These are phyloP conservation scores for Beroe ovata DNA, from an alignment of 37 sponge, comb jelly and placozoan species.

Conservation along the genomic window DNA sequence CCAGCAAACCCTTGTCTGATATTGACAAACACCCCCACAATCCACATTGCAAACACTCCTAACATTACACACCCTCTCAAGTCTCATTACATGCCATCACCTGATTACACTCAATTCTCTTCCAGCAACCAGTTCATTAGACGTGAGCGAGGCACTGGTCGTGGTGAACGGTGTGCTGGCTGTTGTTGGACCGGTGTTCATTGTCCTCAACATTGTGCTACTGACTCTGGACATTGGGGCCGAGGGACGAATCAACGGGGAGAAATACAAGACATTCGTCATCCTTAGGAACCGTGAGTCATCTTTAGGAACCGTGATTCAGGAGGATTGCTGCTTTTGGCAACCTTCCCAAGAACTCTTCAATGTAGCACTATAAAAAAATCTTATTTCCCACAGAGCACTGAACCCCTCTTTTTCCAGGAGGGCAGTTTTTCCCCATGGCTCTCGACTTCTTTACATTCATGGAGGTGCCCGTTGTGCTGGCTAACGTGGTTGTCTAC, in stretches of 20 bases:
- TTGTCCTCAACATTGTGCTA: constrained; percentile 20
- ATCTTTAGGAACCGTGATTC: too few relatives aligned
- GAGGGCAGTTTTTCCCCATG: neutral
- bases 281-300: constrained; percentile 67
- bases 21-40: too few relatives aligned
- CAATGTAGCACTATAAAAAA: too few relatives aligned
- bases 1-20: too few relatives aligned
- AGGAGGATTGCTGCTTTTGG: too few relatives aligned
- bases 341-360: too few relatives aligned
- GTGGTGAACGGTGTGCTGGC: constrained; percentile 63
- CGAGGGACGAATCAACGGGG: constrained; percentile 50
- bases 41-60: too few relatives aligned
- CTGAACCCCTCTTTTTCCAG: neutral
- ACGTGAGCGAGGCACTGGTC: constrained; percentile 22
- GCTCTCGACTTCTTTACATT: constrained; percentile 29
- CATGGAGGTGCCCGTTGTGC: constrained; percentile 46
- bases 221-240: constrained; percentile 65
- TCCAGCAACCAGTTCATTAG: neutral
- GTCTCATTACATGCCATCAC: too few relatives aligned
- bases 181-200: constrained; percentile 29
- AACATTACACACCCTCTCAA: too few relatives aligned
- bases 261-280: constrained; percentile 42
- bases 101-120: too few relatives aligned
- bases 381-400: too few relatives aligned
- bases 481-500: constrained; percentile 25